phyloP scores from a whole-genome alignment of 2,113 vertebrate species.

The Balaeniceps rex region DNA sequence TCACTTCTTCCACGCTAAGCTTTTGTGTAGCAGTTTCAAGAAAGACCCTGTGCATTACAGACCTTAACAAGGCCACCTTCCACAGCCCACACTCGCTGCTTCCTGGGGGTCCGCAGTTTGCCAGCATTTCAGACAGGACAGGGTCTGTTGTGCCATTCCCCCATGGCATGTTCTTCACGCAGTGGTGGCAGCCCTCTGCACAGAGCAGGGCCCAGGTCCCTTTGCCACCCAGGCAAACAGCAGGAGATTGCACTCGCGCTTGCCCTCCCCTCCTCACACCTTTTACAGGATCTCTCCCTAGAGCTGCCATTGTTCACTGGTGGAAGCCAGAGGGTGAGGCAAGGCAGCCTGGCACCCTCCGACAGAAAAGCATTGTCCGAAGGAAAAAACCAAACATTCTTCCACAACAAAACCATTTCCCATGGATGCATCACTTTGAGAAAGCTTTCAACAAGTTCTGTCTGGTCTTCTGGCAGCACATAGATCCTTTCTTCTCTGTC shows the following conservation, averaged over 20 bases:
- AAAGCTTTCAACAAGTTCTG: neutral
- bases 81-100: neutral
- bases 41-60: neutral
- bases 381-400: neutral
- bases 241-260: neutral
- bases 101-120: neutral
- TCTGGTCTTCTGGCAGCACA: neutral
- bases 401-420: neutral
- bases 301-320: neutral
- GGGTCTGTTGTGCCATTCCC: neutral
- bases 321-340: neutral
- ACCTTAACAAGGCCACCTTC: neutral
- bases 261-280: neutral
- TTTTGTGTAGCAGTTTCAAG: neutral
- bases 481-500: neutral
- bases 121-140: neutral
- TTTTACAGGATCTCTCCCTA: neutral
- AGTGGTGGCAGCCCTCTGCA: neutral
- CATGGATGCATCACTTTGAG: neutral
- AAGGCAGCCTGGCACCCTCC: neutral
- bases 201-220: neutral
- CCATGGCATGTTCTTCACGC: rapidly evolving
- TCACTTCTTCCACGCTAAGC: neutral
- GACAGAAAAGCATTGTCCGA: neutral
- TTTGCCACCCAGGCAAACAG: neutral